Evolutionary conservation across 2,113 vertebrate species (phyloP).

Genomic region (Vireo altiloquus): DNA sequence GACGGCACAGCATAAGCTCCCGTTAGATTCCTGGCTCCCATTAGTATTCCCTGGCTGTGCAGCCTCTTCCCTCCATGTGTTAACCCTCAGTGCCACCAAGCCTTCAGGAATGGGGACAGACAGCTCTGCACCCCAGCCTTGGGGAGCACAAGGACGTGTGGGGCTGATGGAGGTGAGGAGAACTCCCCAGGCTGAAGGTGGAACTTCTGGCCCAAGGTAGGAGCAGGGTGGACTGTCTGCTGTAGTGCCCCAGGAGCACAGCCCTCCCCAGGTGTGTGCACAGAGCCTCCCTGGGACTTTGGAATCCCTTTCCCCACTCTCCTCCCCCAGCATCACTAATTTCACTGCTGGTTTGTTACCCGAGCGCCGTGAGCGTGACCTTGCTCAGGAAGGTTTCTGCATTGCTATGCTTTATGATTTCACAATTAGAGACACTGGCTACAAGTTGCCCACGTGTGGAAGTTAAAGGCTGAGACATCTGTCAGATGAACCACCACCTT

Average conservation of each 20-base stretch:
- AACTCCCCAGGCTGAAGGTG: background rate
- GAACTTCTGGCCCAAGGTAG: accelerated
- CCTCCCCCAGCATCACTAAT: accelerated
- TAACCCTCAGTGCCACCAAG: background rate
- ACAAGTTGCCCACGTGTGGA: background rate
- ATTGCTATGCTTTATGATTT: conserved; percentile 20
- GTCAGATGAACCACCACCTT: background rate
- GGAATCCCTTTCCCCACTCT: background rate
- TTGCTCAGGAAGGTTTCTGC: conserved; percentile 30
- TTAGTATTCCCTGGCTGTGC: background rate
- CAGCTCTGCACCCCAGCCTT: background rate
- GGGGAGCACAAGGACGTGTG: accelerated
- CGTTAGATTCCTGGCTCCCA: background rate
- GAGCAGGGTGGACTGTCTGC: background rate
- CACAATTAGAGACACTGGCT: conserved; percentile 19
- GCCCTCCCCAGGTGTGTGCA: background rate
- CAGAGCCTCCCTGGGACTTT: background rate
- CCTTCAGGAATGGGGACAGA: background rate
- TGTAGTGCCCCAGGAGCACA: accelerated
- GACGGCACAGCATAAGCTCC: background rate
- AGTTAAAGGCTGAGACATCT: background rate
- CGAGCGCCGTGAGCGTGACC: background rate
- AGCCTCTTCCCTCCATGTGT: background rate
- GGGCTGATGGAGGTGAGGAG: accelerated
- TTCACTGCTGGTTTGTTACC: background rate